Base-by-base conservation (phyloP, 2,113 vertebrate species). In the Cinclus cinclus region DNA sequence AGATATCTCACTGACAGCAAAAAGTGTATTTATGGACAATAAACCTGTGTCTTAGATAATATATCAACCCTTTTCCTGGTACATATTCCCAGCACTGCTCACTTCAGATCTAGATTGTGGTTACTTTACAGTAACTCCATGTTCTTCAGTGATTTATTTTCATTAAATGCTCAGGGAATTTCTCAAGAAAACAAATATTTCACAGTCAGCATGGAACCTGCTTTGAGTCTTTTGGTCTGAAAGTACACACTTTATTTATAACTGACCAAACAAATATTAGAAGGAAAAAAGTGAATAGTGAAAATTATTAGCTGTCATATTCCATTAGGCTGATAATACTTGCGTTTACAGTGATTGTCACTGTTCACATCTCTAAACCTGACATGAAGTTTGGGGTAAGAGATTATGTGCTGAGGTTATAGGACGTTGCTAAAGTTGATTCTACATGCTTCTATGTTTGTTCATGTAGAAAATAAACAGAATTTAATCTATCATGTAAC, bases 401-500 rank as follows among this genome's bases (percentile, higher is more conserved):
- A 79, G 74, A 56, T 15, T 1, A 23, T 11, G 3, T 41, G 7
- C 4, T 71, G 5, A 46, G 10, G 15, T 44, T 85, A 44, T n/a
- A 37, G 12, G 24, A 77, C 5, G 12, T 31, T 73, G 12, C 22
- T 64, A 18, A 71, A 88, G 28, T 35, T 46, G 5, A 15, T 76
- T 75, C n/a, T 69, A 15, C 0, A 1, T 56, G 21, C 8, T 31
- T 62, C 23, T 52, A 13, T 42, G 3, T 41, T 59, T 2, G 0
- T 42, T 88, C 33, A 67, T 4, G 5, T 10, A 25, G 30, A 50
- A 88, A 76, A 83, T 8, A 63, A 63, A 60, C 9, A 80, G 13
- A 5, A 68, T 64, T 85, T 47, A 33, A 58, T 24, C 41, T 73
- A 31, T 8, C 0, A 0, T 76, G 31, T 46, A 58, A 7, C 9